Conservation (phyloP, 2,888 invertebrate genomes). For the Anorthoa munda region DNA sequence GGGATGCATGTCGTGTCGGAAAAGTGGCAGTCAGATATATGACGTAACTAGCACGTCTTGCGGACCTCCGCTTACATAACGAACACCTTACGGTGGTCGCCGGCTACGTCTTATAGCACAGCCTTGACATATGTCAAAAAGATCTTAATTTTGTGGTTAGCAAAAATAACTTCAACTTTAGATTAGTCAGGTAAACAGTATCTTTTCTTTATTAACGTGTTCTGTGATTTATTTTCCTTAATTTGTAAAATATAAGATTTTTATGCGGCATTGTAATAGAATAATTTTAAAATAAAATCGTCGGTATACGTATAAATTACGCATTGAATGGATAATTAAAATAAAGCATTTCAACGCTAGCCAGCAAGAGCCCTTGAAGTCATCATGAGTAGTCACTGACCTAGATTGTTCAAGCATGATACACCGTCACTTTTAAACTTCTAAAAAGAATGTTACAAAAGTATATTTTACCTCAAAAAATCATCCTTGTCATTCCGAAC, state of each 20-base stretch:
- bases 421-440: background rate
- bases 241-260: background rate
- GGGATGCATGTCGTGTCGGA: conserved; percentile 46
- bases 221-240: background rate
- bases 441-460: background rate
- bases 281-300: too few species aligned
- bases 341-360: background rate
- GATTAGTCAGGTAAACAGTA: background rate
- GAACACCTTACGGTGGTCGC: conserved; percentile 48
- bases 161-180: background rate
- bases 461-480: conserved; percentile 32
- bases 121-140: conserved; percentile 68
- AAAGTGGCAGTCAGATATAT: conserved; percentile 52
- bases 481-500: conserved; percentile 21
- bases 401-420: conserved; percentile 16
- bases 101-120: conserved; percentile 30
- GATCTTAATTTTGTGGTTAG: background rate
- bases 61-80: conserved; percentile 58
- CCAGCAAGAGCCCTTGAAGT: conserved; percentile 9
- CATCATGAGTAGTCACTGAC: conserved; percentile 17
- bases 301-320: background rate
- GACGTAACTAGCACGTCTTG: conserved; percentile 54
- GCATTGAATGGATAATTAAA: background rate
- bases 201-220: background rate
- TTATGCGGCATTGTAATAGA: too few species aligned